Evolutionary conservation across 1,140 invertebrate genomes (phyloP).

Genomic region (Cephus cinctus): DNA sequence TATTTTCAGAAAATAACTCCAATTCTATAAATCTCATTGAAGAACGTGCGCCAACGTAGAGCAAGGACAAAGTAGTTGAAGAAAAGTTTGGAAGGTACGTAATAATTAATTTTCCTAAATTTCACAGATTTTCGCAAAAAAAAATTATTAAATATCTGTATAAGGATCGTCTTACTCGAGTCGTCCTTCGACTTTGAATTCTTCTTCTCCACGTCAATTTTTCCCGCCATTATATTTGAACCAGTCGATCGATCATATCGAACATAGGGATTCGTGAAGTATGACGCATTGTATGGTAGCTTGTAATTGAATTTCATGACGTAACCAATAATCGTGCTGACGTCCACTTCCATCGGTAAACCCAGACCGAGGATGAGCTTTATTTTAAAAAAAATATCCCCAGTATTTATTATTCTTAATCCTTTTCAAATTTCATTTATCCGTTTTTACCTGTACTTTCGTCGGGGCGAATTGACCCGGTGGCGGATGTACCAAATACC

Average conservation of each 20-base stretch:
- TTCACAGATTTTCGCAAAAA: too few relatives aligned
- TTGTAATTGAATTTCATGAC: constrained; percentile 56
- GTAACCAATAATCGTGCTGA: constrained; percentile 53
- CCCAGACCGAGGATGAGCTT: constrained; percentile 55
- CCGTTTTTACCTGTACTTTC: constrained; percentile 46
- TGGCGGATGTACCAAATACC: constrained; percentile 45
- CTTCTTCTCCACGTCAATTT: too few relatives aligned
- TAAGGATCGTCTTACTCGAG: too few relatives aligned
- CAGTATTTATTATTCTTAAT: constrained; percentile 21
- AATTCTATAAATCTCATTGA: too few relatives aligned
- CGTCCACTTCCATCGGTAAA: constrained; percentile 54
- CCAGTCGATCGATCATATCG: constrained; percentile 46
- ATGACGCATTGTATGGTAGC: constrained; percentile 51
- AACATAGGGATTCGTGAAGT: constrained; percentile 47
- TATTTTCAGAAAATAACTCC: too few relatives aligned
- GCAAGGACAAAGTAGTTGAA: too few relatives aligned
- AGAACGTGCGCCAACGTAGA: too few relatives aligned
- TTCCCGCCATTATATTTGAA: too few relatives aligned
- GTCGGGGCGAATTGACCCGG: constrained; percentile 20
- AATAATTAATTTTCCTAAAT: too few relatives aligned
- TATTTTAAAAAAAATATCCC: background rate
- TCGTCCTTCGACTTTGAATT: too few relatives aligned
- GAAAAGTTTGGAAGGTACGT: too few relatives aligned
- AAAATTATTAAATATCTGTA: too few relatives aligned
- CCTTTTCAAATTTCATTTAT: background rate